phyloP scores from a whole-genome alignment of 2,797 vertebrate genomes.

The Parauchenoglanis punctatus region DNA sequence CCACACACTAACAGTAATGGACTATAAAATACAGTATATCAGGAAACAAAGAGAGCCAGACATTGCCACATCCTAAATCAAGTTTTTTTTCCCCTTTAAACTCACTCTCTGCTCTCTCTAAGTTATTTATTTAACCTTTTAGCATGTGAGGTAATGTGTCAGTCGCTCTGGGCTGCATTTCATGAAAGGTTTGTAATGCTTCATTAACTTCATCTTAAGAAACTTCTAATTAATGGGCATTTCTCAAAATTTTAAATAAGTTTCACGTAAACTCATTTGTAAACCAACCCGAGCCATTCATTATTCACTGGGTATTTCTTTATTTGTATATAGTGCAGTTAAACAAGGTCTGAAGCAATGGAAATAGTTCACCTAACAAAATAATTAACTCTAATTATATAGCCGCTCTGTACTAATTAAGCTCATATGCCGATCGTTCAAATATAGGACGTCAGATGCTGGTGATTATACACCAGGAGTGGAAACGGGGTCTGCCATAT shows the following conservation, averaged over 20 bases:
- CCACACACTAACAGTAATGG: neutral
- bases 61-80: neutral
- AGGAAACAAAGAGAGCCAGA: neutral
- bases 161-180: conserved; percentile 20
- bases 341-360: neutral
- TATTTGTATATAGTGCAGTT: neutral
- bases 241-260: neutral
- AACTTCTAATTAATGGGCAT: neutral
- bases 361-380: neutral
- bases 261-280: neutral
- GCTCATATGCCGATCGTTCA: neutral
- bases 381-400: neutral
- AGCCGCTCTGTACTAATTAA: neutral
- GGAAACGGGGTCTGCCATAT: neutral
- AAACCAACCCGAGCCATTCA: neutral
- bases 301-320: neutral
- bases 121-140: conserved; percentile 42
- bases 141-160: conserved; percentile 22
- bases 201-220: neutral
- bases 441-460: neutral
- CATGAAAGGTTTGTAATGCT: neutral
- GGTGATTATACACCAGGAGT: neutral
- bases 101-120: neutral
- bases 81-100: neutral
- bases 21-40: too few species aligned